A percentile compares a stretch with the other conserved stretches of the same genome.
These are phyloP conservation scores for Ambastaia sidthimunki DNA, from an alignment of 2,797 vertebrate species.

Conservation along the genomic window DNA sequence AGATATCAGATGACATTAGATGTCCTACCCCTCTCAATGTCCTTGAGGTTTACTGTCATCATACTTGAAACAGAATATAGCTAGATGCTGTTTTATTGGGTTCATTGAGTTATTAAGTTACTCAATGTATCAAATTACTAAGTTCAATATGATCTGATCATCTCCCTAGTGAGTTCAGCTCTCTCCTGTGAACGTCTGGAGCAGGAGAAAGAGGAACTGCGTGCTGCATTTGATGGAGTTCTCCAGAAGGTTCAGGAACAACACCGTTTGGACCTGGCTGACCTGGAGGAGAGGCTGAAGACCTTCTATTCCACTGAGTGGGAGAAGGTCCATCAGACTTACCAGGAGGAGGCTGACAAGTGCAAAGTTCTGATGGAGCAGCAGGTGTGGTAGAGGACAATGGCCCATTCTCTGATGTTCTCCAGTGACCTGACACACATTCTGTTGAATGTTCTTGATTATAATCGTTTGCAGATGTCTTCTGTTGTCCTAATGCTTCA, in stretches of 20 bases:
- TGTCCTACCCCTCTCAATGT: neutral
- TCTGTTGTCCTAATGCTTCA: neutral
- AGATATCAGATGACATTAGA: neutral
- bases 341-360: slow-evolving; percentile 88
- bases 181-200: slow-evolving; percentile 86
- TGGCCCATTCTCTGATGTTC: slow-evolving; percentile 24
- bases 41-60: neutral
- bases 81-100: neutral
- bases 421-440: neutral
- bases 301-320: slow-evolving; percentile 89
- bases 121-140: neutral
- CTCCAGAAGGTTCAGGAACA: slow-evolving; percentile 86
- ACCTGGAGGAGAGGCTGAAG: slow-evolving; percentile 87
- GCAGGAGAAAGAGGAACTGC: slow-evolving; percentile 87
- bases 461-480: neutral
- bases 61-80: neutral
- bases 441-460: neutral
- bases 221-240: slow-evolving; percentile 81
- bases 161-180: slow-evolving; percentile 76
- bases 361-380: slow-evolving; percentile 85
- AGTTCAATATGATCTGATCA: neutral
- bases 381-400: slow-evolving; percentile 78
- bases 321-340: slow-evolving; percentile 85
- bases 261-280: slow-evolving; percentile 83
- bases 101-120: neutral